A percentile compares a stretch with the other conserved stretches of the same genome.
These are phyloP conservation scores for Lasioglossum morio DNA, from an alignment of 2,888 invertebrate genomes.

Conservation along the genomic window DNA sequence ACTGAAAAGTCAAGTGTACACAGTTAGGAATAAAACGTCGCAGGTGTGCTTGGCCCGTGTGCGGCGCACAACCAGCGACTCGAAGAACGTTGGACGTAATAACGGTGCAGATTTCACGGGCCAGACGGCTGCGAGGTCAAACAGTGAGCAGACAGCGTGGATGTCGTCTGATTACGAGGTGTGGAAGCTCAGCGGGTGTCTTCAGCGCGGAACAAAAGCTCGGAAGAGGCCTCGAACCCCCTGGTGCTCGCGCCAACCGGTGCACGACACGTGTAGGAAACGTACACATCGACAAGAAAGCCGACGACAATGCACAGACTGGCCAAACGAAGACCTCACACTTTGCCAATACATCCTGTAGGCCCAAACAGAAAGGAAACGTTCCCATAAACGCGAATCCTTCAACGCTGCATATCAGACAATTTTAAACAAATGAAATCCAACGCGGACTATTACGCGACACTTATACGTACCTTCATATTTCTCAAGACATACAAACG, in stretches of 20 bases:
- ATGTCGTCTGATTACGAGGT: conserved; percentile 19
- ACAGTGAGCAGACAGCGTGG: conserved; percentile 14
- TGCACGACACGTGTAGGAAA: conserved; percentile 29
- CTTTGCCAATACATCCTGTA: too few species aligned
- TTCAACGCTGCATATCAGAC: too few species aligned
- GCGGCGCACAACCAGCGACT: background rate
- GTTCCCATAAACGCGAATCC: background rate
- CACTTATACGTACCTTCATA: background rate
- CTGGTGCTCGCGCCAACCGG: conserved; percentile 32
- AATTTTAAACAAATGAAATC: too few species aligned
- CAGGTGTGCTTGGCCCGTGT: background rate
- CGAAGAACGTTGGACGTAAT: background rate
- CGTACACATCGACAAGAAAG: background rate
- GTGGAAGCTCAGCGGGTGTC: conserved; percentile 26
- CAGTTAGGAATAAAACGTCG: background rate
- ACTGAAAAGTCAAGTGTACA: background rate
- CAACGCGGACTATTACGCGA: background rate
- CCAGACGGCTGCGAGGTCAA: background rate
- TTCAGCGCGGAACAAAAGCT: conserved; percentile 12
- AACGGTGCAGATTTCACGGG: background rate
- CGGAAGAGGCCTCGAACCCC: conserved; percentile 21
- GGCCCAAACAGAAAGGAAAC: background rate
- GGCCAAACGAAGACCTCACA: background rate
- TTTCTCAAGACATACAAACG: too few species aligned
- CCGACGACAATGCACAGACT: background rate